phyloP scores from a whole-genome alignment of 2,113 vertebrate genomes.

The Clarias batrachus region DNA sequence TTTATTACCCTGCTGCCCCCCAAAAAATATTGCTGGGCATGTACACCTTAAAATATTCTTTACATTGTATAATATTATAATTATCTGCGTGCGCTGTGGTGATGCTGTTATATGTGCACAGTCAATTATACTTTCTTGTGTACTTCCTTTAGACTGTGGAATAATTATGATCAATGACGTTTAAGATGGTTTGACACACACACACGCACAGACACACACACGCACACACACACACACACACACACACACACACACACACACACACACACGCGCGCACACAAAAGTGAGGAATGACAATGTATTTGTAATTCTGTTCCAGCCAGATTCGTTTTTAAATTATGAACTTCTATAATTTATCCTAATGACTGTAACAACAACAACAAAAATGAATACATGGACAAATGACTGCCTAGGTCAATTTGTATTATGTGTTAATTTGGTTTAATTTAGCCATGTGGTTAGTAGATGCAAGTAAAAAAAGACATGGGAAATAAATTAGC shows the following conservation, averaged over 20 bases:
- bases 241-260: background rate
- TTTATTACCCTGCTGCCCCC: background rate
- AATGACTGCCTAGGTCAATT: slow-evolving; percentile 61
- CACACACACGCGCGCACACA: background rate
- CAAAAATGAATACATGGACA: slow-evolving; percentile 35
- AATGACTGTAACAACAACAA: background rate
- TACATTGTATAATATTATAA: background rate
- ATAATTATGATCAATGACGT: slow-evolving; percentile 7
- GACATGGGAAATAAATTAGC: slow-evolving; percentile 52
- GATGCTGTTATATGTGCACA: background rate
- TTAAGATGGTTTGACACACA: background rate
- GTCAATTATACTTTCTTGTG: background rate
- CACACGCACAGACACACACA: background rate
- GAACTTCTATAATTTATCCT: slow-evolving; percentile 22
- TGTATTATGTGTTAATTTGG: slow-evolving; percentile 60
- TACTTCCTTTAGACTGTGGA: background rate
- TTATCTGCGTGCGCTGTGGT: background rate
- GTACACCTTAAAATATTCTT: background rate
- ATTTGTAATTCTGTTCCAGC: background rate
- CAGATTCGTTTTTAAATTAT: background rate
- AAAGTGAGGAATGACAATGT: background rate
- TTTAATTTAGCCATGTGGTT: slow-evolving; percentile 57
- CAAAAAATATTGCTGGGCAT: background rate
- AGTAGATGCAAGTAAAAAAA: slow-evolving; percentile 57
- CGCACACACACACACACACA: background rate